Evolutionary conservation across 2,797 vertebrate species (phyloP).

Genomic region (Halcyon badia): DNA sequence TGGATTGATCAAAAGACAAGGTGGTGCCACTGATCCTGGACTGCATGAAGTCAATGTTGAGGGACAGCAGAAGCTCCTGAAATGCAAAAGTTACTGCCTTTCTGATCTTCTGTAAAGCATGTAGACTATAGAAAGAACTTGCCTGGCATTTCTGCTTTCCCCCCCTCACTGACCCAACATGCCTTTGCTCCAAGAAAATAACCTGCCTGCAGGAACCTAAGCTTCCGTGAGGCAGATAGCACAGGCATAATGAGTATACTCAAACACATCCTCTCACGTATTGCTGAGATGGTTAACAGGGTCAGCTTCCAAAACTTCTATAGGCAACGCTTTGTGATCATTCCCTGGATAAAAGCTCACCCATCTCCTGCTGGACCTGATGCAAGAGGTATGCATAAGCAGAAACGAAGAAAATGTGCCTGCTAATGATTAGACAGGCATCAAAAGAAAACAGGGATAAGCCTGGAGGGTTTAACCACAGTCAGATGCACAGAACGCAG

Average conservation of each 20-base stretch:
- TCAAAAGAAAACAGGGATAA: neutral
- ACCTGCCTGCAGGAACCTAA: neutral
- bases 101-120: neutral
- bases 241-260: neutral
- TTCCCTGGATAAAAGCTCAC: neutral
- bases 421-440: neutral
- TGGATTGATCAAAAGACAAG: neutral
- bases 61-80: neutral
- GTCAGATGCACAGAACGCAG: neutral
- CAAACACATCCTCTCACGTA: neutral
- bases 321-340: neutral
- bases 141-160: neutral
- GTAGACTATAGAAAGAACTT: neutral
- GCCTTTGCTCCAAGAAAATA: neutral
- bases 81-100: neutral
- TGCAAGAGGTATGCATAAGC: neutral
- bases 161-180: neutral
- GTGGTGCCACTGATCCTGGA: neutral
- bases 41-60: neutral
- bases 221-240: neutral
- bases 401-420: neutral
- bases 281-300: neutral
- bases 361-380: neutral
- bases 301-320: neutral
- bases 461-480: neutral